phyloP scores from a whole-genome alignment of 1,140 invertebrate species.

The Anastrepha ludens region DNA sequence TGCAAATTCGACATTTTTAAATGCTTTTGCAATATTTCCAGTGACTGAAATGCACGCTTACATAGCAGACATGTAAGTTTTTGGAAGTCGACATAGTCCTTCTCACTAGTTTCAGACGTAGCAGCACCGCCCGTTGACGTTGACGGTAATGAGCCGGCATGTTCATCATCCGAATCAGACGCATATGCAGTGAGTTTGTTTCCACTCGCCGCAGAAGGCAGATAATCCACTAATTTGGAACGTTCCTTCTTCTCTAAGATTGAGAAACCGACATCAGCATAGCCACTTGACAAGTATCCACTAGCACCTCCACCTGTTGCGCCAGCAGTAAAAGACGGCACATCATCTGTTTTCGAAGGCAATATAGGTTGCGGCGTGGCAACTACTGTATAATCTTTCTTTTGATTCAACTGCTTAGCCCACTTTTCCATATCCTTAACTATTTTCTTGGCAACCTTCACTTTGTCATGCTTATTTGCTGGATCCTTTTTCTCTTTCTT shows the following conservation, averaged over 20 bases:
- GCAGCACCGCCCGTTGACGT: conserved; percentile 80
- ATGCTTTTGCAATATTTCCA: conserved; percentile 93
- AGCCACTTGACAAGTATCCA: conserved; percentile 77
- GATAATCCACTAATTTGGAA: conserved; percentile 61
- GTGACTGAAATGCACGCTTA: conserved; percentile 94
- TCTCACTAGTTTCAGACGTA: conserved; percentile 77
- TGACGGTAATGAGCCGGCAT: conserved; percentile 75
- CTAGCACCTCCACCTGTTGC: conserved; percentile 64
- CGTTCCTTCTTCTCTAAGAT: conserved; percentile 83
- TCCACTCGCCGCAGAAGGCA: conserved; percentile 54
- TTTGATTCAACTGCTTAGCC: conserved; percentile 98
- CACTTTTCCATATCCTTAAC: conserved; percentile 97
- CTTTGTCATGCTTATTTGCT: conserved; percentile 82
- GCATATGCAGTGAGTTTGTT: conserved; percentile 87
- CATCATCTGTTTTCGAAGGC: conserved; percentile 57
- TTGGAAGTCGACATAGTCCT: conserved; percentile 85
- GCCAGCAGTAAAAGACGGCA: not conserved
- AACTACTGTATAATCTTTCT: conserved; percentile 84
- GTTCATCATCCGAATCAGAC: conserved; percentile 73
- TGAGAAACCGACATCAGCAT: conserved; percentile 93
- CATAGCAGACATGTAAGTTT: conserved; percentile 97
- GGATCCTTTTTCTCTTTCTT: conserved; percentile 75
- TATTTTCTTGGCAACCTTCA: conserved; percentile 98
- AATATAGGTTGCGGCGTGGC: conserved; percentile 67
- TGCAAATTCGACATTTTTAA: conserved; percentile 95